phyloP scores from a whole-genome alignment of 2,888 invertebrate species.

The Cryptocephalus moraei region DNA sequence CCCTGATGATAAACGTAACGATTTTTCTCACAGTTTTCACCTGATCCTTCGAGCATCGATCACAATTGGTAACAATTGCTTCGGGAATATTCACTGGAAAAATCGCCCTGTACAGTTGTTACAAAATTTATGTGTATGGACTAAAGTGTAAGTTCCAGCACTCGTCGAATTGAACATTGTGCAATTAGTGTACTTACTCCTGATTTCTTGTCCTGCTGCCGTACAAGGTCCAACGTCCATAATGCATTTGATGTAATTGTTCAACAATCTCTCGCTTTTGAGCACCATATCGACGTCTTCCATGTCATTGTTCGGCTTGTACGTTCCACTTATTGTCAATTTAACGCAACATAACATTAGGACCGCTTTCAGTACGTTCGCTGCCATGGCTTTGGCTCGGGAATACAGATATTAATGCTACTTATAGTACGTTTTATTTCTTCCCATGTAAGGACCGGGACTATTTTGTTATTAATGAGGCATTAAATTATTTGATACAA shows the following conservation, averaged over 20 bases:
- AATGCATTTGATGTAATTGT: slow-evolving; percentile 57
- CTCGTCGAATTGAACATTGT: too few species aligned
- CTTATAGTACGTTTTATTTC: too few species aligned
- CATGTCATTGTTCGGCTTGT: slow-evolving; percentile 8
- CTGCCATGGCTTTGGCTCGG: too few species aligned
- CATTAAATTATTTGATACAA: too few species aligned
- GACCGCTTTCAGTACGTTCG: too few species aligned
- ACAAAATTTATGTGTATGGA: too few species aligned
- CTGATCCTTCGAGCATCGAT: slow-evolving; percentile 54
- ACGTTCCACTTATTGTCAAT: too few species aligned
- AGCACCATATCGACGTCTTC: slow-evolving; percentile 56
- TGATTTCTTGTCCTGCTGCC: slow-evolving; percentile 51
- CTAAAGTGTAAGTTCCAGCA: too few species aligned
- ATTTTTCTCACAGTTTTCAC: slow-evolving; percentile 51
- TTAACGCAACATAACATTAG: too few species aligned
- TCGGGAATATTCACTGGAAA: slow-evolving; percentile 46
- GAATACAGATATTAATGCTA: too few species aligned
- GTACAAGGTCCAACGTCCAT: slow-evolving; percentile 54
- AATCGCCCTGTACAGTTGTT: background rate
- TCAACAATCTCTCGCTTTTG: slow-evolving; percentile 50
- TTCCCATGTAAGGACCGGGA: too few species aligned
- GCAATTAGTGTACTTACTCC: slow-evolving; percentile 30
- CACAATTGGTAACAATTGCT: slow-evolving; percentile 54
- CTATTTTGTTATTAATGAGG: too few species aligned
- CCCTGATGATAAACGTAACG: slow-evolving; percentile 46